These are phyloP conservation scores for Bolinopsis microptera DNA, from an alignment of 37 sponge, comb jelly and placozoan genomes.

Conservation along the genomic window DNA sequence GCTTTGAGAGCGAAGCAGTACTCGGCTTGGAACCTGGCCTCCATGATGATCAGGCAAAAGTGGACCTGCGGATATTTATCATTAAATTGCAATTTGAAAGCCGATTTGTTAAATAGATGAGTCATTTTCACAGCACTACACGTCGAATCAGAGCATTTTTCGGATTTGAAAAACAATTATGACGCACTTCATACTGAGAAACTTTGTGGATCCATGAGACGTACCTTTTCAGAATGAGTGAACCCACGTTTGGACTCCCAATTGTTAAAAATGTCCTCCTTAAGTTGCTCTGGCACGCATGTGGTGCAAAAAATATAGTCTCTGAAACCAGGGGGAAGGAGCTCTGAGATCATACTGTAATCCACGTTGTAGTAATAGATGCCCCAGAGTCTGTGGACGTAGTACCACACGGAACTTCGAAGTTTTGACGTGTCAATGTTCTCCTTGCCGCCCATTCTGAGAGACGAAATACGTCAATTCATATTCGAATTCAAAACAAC, in stretches of 20 bases:
- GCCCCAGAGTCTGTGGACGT: slow-evolving; percentile 27
- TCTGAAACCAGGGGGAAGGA: slow-evolving; percentile 37
- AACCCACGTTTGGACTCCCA: slow-evolving; percentile 44
- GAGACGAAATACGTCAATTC: no score
- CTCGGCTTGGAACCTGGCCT: slow-evolving; percentile 54
- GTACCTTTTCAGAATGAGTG: slow-evolving; percentile 52
- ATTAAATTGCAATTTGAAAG: no score
- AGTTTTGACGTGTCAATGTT: slow-evolving; percentile 21
- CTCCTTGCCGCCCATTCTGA: slow-evolving; percentile 49
- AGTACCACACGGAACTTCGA: slow-evolving; percentile 26
- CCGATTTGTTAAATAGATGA: no score
- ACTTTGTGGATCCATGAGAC: no score
- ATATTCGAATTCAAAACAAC: no score
- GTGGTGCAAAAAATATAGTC: slow-evolving; percentile 26
- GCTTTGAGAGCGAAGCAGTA: slow-evolving; percentile 61
- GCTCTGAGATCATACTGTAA: slow-evolving; percentile 30
- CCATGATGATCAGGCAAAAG: slow-evolving; percentile 59
- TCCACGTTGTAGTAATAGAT: slow-evolving; percentile 42
- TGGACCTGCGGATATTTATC: slow-evolving; percentile 33
- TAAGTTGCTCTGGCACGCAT: slow-evolving; percentile 29
- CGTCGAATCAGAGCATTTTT: no score
- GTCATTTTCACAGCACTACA: no score
- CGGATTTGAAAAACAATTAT: no score
- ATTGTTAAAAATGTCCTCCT: slow-evolving; percentile 45
- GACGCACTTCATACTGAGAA: no score